These are phyloP conservation scores for Drosophila ironensis DNA, from an alignment of 1,140 invertebrate genomes.

Conservation along the genomic window DNA sequence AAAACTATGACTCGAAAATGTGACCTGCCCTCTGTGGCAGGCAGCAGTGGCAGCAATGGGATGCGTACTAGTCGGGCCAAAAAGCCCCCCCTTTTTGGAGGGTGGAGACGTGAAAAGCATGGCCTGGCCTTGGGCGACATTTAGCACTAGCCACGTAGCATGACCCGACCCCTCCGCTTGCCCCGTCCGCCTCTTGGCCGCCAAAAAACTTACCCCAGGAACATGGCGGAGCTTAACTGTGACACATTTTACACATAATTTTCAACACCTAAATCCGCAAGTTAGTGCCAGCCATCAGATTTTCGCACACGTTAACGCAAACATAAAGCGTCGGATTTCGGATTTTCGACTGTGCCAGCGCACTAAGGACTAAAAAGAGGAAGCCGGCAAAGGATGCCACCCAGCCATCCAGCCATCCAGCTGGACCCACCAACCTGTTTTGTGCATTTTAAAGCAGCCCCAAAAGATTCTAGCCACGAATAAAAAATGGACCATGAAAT, in stretches of 20 bases:
- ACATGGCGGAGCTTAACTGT: slow-evolving; percentile 70
- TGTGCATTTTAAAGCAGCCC: slow-evolving; percentile 53
- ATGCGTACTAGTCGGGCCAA: too few species aligned
- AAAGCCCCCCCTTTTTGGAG: too few species aligned
- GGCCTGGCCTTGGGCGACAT: slow-evolving; percentile 62
- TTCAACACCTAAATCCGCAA: slow-evolving; percentile 79
- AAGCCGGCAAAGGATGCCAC: background rate
- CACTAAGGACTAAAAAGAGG: background rate
- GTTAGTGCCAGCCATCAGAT: slow-evolving; percentile 77
- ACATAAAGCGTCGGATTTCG: slow-evolving; percentile 73
- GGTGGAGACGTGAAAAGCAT: slow-evolving; percentile 2
- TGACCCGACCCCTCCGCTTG: slow-evolving; percentile 8
- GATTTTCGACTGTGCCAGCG: slow-evolving; percentile 30
- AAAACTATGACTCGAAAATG: slow-evolving; percentile 57
- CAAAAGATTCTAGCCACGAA: background rate
- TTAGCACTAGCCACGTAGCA: slow-evolving; percentile 59
- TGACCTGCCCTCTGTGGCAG: slow-evolving; percentile 25
- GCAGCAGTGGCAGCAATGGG: too few species aligned
- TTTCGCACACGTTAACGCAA: slow-evolving; percentile 78
- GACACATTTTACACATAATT: slow-evolving; percentile 80
- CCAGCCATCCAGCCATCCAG: too few species aligned
- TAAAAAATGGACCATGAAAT: slow-evolving; percentile 42
- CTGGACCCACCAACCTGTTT: slow-evolving; percentile 18
- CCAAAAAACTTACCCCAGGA: slow-evolving; percentile 21
- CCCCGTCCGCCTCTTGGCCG: background rate